A percentile compares a stretch with the other conserved stretches of the same genome.
phyloP scores from a whole-genome alignment of 2,888 invertebrate species.

The Odontocerum albicorne region DNA sequence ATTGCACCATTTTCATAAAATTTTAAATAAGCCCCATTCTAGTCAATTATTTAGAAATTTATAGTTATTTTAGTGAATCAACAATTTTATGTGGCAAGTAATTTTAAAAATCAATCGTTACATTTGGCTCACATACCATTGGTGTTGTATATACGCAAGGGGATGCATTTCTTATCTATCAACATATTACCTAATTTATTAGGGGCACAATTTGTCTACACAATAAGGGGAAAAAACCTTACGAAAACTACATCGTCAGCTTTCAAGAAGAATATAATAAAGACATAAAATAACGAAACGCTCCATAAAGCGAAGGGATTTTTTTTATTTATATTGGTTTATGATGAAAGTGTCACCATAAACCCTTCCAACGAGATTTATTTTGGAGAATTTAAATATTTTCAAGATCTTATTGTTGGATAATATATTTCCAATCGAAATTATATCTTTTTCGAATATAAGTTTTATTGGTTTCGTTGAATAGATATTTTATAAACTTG shows the following conservation, averaged over 20 bases:
- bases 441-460: not conserved
- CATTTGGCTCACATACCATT: no score
- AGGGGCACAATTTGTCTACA: slow-evolving; percentile 28
- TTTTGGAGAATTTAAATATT: not conserved
- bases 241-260: slow-evolving; percentile 13
- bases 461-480: no score
- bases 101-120: no score
- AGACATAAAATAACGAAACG: slow-evolving; percentile 24
- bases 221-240: slow-evolving; percentile 14
- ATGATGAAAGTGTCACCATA: slow-evolving; percentile 16
- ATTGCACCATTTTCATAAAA: no score
- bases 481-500: no score
- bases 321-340: slow-evolving; percentile 14
- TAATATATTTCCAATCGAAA: slow-evolving; percentile 1
- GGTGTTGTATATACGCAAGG: no score
- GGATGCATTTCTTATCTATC: slow-evolving; percentile 23
- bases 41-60: no score
- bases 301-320: slow-evolving; percentile 2
- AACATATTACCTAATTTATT: slow-evolving; percentile 33
- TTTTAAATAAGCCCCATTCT: no score
- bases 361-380: slow-evolving; percentile 12
- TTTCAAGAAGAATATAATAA: slow-evolving; percentile 11
- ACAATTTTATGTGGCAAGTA: no score
- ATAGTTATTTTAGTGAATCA: no score
- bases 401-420: not conserved